phyloP scores from a whole-genome alignment of 2,797 vertebrate genomes.

The Galago senegalensis region DNA sequence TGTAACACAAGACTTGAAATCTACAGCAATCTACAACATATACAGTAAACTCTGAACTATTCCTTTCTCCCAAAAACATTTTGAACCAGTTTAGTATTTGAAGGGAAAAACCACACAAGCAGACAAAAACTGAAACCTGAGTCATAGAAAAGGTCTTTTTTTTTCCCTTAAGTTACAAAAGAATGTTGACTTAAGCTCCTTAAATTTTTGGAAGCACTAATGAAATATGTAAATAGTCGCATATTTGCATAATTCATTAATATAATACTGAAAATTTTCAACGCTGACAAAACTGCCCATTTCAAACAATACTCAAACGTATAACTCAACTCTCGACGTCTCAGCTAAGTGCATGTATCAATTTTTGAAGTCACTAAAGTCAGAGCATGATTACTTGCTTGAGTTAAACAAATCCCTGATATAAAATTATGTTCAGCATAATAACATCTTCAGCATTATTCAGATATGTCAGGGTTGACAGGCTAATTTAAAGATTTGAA shows the following conservation, averaged over 20 bases:
- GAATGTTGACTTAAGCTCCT: not conserved
- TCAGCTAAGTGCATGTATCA: not conserved
- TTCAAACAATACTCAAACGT: not conserved
- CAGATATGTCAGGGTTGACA: conserved; percentile 41
- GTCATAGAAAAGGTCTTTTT: not conserved
- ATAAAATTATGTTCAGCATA: conserved; percentile 47
- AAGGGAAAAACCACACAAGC: not conserved
- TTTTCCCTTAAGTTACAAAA: not conserved
- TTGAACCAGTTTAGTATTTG: not conserved
- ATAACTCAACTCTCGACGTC: not conserved
- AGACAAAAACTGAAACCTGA: not conserved
- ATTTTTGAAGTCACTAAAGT: not conserved
- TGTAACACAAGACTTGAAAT: not conserved
- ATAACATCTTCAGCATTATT: conserved; percentile 51
- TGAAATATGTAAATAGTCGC: not conserved
- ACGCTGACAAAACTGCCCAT: not conserved
- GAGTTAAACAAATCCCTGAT: conserved; percentile 41
- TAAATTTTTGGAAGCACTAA: not conserved
- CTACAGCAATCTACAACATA: not conserved
- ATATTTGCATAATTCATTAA: not conserved
- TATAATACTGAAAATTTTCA: not conserved
- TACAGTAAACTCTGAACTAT: not conserved
- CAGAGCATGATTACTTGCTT: not conserved
- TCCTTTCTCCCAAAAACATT: not conserved
- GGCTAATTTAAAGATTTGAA: conserved; percentile 58